phyloP scores from a whole-genome alignment of 2,797 vertebrate species.

The Siniperca obscura region DNA sequence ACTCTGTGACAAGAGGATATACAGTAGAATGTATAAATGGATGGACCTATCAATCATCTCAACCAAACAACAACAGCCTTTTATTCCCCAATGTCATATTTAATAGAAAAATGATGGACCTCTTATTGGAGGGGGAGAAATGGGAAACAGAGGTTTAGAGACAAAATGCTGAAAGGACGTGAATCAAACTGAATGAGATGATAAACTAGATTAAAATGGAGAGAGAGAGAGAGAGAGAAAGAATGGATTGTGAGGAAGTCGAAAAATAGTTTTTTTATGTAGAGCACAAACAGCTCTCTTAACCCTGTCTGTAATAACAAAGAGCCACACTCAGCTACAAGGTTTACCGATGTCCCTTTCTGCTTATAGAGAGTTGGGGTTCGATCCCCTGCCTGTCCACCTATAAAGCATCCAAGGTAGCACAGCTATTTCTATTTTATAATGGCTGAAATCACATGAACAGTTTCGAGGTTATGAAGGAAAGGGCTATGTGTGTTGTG shows the following conservation, averaged over 20 bases:
- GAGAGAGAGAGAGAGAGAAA: neutral
- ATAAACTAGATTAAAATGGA: slow-evolving; percentile 35
- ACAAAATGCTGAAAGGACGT: slow-evolving; percentile 32
- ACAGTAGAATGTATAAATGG: slow-evolving; percentile 3
- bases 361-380: slow-evolving; percentile 47
- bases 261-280: slow-evolving; percentile 39
- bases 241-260: neutral
- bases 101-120: slow-evolving; percentile 46
- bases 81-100: slow-evolving; percentile 55
- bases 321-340: slow-evolving; percentile 62
- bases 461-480: slow-evolving; percentile 52
- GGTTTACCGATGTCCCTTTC: slow-evolving; percentile 55
- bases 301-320: slow-evolving; percentile 57
- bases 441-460: slow-evolving; percentile 61
- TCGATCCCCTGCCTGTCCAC: slow-evolving; percentile 47
- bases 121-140: slow-evolving; percentile 35
- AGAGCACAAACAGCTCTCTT: slow-evolving; percentile 62
- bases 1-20: slow-evolving; percentile 2
- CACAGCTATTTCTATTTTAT: slow-evolving; percentile 45
- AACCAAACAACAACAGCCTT: slow-evolving; percentile 35
- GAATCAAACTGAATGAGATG: slow-evolving; percentile 30
- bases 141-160: slow-evolving; percentile 19
- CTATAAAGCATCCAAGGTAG: slow-evolving; percentile 67
- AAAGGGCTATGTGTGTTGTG: slow-evolving; percentile 8
- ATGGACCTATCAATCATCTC: slow-evolving; percentile 33